phyloP scores from a whole-genome alignment of 1,140 invertebrate genomes.

The Drosophila santomea region DNA sequence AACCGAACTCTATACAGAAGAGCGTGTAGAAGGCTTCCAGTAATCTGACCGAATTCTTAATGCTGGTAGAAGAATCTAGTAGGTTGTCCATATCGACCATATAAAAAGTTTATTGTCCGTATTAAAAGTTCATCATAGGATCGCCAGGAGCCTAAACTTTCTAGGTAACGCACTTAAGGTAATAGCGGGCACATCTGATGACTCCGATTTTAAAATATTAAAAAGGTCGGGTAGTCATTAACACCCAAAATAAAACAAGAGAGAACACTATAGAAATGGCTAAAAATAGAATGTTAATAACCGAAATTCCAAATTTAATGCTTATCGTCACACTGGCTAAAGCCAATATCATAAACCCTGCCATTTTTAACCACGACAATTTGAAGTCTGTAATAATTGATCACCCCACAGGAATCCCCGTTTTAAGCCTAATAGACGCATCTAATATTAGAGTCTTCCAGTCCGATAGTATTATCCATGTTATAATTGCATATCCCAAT shows the following conservation, averaged over 20 bases:
- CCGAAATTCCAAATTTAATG: neutral
- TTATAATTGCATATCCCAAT: neutral
- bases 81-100: too few relatives aligned
- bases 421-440: slow-evolving; percentile 12
- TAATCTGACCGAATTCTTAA: too few relatives aligned
- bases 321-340: too few relatives aligned
- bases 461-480: slow-evolving; percentile 29
- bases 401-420: slow-evolving; percentile 14
- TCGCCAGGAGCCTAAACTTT: neutral
- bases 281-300: slow-evolving; percentile 7
- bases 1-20: too few relatives aligned
- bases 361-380: neutral
- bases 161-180: slow-evolving; percentile 16
- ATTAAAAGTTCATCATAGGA: too few relatives aligned
- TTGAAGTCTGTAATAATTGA: slow-evolving; percentile 10
- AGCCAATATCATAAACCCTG: slow-evolving; percentile 8
- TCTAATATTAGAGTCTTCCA: slow-evolving; percentile 34
- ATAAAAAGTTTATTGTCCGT: too few relatives aligned
- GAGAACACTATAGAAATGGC: too few relatives aligned
- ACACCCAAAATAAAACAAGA: neutral
- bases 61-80: too few relatives aligned
- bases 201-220: too few relatives aligned
- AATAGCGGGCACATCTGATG: neutral
- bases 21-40: too few relatives aligned
- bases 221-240: neutral